Evolutionary conservation across 2,888 invertebrate genomes (phyloP).

Genomic region (Herminia tarsipennalis): DNA sequence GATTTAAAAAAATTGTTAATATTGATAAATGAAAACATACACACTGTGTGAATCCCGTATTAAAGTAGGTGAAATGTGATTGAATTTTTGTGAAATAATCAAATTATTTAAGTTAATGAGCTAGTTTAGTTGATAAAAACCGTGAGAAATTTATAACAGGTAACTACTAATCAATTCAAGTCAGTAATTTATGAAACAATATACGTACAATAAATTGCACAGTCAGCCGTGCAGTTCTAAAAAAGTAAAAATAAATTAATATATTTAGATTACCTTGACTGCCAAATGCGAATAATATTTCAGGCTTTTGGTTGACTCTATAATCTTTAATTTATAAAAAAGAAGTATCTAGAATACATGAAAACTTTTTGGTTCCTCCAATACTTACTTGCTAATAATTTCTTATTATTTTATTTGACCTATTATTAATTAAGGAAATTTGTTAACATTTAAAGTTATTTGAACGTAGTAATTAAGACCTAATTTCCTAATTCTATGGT

Average conservation of each 20-base stretch:
- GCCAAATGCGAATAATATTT: constrained; percentile 4
- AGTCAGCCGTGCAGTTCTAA: constrained; percentile 40
- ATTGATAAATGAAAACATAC: constrained; percentile 31
- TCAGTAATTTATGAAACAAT: not conserved
- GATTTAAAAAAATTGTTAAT: too few species aligned
- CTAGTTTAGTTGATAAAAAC: constrained; percentile 42
- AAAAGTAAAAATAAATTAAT: constrained; percentile 36
- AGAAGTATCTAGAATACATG: not conserved
- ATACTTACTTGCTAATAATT: not conserved
- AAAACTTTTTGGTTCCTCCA: not conserved
- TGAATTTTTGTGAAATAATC: constrained; percentile 44
- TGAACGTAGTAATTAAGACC: not conserved
- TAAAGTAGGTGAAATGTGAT: constrained; percentile 42
- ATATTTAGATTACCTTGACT: constrained; percentile 52
- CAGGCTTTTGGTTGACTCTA: too few species aligned
- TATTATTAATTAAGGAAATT: not conserved
- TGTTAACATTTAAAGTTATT: constrained; percentile 13
- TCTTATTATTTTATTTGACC: not conserved
- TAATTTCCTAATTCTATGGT: constrained; percentile 6
- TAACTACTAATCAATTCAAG: constrained; percentile 24
- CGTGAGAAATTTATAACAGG: constrained; percentile 33
- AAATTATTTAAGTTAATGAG: constrained; percentile 56
- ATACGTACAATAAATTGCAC: constrained; percentile 35
- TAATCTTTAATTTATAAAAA: not conserved
- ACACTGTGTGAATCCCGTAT: constrained; percentile 30